Evolutionary conservation across 2,797 vertebrate genomes (phyloP), one percentile per base, ranked within the genome.

Genomic region (Poecilia gillii): DNA sequence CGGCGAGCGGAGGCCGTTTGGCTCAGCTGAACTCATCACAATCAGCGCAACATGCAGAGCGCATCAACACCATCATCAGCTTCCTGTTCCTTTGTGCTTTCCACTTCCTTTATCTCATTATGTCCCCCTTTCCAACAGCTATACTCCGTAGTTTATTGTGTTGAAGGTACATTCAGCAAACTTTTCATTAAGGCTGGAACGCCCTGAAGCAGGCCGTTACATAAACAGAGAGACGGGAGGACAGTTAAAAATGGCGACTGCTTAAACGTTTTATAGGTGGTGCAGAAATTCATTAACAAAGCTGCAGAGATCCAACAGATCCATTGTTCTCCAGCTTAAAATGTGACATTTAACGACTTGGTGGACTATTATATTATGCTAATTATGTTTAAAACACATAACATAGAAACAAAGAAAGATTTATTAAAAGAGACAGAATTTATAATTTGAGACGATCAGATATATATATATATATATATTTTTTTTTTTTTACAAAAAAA

Each of bases 1-100:
- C 87, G 82, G 85, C 77, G 85, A 83, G 86, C 41, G 72, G 87
- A 89, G 87, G 87, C 89, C 77, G 88, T 59, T 89, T 88, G 88
- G 90, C 90, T 90, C 82, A 87, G 89, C 91, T 91, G 88, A 91
- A 89, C 90, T 94, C 88, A 91, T 92, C 89, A 90, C 80, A 90
- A 92, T 25, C 6, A 86, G 84, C 74, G 55, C 74, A 87, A 74
- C 77, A 79, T 77, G 39, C 81, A 31, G 79, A 43, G 84, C 28
- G 73, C 81, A 73, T 77, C 78, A 43, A 80, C 85, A 31, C 71
- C 75, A 70, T 75, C 72, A 74, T 74, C 81, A 45, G 79, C 28
- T 70, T 64, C 77, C 51, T 55, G 81, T 71, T 74, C 78, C 84
- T 88, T 86, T 85, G 73, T 84, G 51, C 85, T 72, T 76, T 20